Conservation (phyloP, 23 tunicate species). For the Oikopleura dioica region DNA sequence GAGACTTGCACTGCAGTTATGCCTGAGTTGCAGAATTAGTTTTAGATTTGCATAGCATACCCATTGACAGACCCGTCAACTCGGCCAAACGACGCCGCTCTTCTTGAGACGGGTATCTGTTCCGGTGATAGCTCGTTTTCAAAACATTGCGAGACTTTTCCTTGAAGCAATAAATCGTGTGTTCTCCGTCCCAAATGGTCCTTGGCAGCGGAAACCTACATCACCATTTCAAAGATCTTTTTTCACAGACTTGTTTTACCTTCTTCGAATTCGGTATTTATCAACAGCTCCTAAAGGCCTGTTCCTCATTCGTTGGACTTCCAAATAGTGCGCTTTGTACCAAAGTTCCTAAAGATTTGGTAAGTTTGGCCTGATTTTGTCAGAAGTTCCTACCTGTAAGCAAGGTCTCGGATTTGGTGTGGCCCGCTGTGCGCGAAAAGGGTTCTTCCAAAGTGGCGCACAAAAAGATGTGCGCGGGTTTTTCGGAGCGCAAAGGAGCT, state of each 20-base stretch:
- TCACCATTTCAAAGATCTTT: not conserved
- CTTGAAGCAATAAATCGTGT: slow-evolving; percentile 91
- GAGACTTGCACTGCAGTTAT: slow-evolving; percentile 7
- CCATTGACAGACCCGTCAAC: slow-evolving; percentile 6
- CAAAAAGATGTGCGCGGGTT: no score
- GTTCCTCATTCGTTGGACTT: slow-evolving; percentile 48
- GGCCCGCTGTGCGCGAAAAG: no score
- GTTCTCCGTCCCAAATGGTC: slow-evolving; percentile 99
- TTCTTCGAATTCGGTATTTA: slow-evolving; percentile 78
- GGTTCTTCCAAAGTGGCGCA: no score
- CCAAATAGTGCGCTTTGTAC: slow-evolving; percentile 64
- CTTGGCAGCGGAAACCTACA: slow-evolving; percentile 29
- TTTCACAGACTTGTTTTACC: not conserved
- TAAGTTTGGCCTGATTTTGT: slow-evolving; percentile 20
- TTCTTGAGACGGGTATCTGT: not conserved
- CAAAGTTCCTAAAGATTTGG: slow-evolving; percentile 46
- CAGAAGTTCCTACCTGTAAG: no score
- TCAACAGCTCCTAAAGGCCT: slow-evolving; percentile 86
- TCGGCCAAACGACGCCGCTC: slow-evolving; percentile 6
- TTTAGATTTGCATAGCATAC: not conserved
- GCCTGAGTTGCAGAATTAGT: not conserved
- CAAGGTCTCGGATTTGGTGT: no score
- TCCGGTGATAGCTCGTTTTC: not conserved
- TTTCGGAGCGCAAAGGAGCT: no score
- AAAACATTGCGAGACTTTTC: slow-evolving; percentile 32